Base-by-base conservation (phyloP, 2,888 invertebrate species). In the Acanthosepion esculentum region DNA sequence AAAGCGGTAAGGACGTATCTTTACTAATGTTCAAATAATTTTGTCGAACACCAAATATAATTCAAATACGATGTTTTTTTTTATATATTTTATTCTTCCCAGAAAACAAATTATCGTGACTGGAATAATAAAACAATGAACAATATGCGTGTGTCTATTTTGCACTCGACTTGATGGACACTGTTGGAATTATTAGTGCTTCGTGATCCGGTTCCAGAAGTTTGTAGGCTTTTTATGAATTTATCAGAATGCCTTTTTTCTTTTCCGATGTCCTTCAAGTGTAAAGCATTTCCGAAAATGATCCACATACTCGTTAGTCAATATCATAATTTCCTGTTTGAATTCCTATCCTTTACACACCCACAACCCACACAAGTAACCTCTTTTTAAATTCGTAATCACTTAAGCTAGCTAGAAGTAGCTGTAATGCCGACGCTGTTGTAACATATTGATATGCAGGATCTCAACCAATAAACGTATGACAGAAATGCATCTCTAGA, bases 401-500 rank as follows among this genome's bases (percentile, higher is more conserved):
- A 15, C 78, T 78, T 78, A n/a, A n/a, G 7, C 6, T 20, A 4
- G 15, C 23, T 20, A 59, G 23, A 15, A 20, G 23, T 20, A 20
- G 20, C 5, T 23, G 23, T 3, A 5, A 59, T 23, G 0, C 4
- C 0, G 18, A n/a, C 18, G 18, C 10, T 10, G 2, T 33, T n/a
- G 18, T 64, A 26, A 26, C 26, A 64, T 64, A 29, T 8, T 64
- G 64, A 64, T 1, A 29, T 8, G 26, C 64, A 64, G 4, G 64
- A 64, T 64, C 64, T 26, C 7, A 64, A 64, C 23, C 29, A 23
- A 64, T 50, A 50, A 15, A 50, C 4, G 8, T 50, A 50, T 50
- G 15, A 8, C 50, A 50, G 15, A 50, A 12, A 50, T 50, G 50
- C 50, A 50, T 12, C 15, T 50, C 50, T 12, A 15, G 50, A 50